Base-by-base conservation (phyloP, 2,113 vertebrate species). In the Syrmaticus mikado region DNA sequence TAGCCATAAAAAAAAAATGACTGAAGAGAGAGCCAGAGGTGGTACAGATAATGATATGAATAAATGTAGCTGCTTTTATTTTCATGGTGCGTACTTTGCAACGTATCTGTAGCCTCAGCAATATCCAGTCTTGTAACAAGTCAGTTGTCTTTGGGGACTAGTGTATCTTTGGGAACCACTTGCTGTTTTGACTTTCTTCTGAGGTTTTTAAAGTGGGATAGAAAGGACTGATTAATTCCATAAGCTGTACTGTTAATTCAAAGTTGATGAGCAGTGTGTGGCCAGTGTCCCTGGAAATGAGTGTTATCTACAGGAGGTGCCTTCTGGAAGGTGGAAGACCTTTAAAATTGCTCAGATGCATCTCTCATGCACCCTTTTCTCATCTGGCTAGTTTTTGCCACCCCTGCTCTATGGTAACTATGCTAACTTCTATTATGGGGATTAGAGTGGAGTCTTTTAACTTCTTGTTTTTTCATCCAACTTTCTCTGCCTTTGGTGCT, bases 261-360 rank as follows among this genome's bases (percentile, higher is more conserved):
- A 55, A 85, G 55, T 55, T 87, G 81, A 86, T 87, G 28, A 92
- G 38, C 61, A 75, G 46, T 83, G 41, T 74, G 83, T 81, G 87
- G 57, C 89, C 81, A 78, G 8, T 41, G 67, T 74, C 75, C 38
- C 80, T 91, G 79, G 93, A 94, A 93, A 68, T 18, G 68, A 70
- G 27, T 40, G 17, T 88, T 82, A 65, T 55, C 38, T 95, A 40
- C 2, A 5, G 41, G 50, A 70, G 50, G 19, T 82, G 34, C 41
- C 52, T 55, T 89, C 30, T 82, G 13, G 77, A 83, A 85, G 13
- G 79, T 72, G 71, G 75, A 87, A 58, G 4, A 60, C 32, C 2
- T 2, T 74, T 82, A 46, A 89, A 81, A 68, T 17, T 1, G 10
- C 52, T 74, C 15, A 12, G 16, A 52, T 70, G 7, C 58, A 28